Percentiles rank a stretch among this genome's conserved stretches.
phyloP scores from a whole-genome alignment of 2,113 vertebrate genomes.

The Cyanistes caeruleus region DNA sequence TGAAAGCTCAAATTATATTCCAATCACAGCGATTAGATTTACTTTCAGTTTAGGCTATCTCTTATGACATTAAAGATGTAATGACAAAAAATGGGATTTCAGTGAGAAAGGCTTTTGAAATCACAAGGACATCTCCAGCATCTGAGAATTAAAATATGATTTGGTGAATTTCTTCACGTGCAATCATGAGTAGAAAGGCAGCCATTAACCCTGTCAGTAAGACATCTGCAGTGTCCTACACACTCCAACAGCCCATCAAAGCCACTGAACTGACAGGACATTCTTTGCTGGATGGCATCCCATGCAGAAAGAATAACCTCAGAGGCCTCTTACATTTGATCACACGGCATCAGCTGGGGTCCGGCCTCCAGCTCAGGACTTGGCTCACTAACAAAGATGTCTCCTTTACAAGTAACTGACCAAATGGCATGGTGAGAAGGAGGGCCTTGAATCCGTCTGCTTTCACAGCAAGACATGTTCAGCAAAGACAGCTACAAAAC shows the following conservation, averaged over 20 bases:
- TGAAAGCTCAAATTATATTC: not conserved
- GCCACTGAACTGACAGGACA: not conserved
- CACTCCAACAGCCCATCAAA: not conserved
- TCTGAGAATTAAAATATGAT: not conserved
- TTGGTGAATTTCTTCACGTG: not conserved
- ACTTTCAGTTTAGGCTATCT: not conserved
- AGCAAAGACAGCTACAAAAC: constrained; percentile 85
- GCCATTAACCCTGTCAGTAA: not conserved
- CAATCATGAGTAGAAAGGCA: not conserved
- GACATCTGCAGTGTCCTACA: not conserved
- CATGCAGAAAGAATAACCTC: not conserved
- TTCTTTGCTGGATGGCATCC: not conserved
- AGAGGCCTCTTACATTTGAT: constrained; percentile 88
- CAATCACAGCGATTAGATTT: not conserved
- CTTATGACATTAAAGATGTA: not conserved
- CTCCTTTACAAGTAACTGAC: constrained; percentile 95
- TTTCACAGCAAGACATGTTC: constrained; percentile 89
- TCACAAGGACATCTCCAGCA: not conserved
- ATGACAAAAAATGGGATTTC: not conserved
- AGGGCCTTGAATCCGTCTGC: constrained; percentile 85
- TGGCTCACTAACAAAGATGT: constrained; percentile 95
- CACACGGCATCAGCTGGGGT: constrained; percentile 82
- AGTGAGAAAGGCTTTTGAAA: not conserved
- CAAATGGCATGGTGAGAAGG: constrained; percentile 93
- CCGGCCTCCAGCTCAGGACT: constrained; percentile 81